phyloP scores from a whole-genome alignment of 1,140 invertebrate species.

The Mycetomoellerius zeteki region DNA sequence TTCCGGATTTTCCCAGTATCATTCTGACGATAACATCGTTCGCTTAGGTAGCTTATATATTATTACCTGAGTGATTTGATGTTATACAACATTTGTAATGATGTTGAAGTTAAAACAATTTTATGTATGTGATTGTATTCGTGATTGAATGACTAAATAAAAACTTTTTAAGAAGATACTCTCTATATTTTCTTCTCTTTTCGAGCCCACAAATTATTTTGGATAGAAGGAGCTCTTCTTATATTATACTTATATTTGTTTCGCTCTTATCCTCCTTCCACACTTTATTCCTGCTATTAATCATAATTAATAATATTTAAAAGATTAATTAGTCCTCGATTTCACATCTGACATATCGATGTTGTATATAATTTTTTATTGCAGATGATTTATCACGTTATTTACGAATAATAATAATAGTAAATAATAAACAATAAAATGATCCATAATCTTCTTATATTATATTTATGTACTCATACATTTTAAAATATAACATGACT shows the following conservation, averaged over 20 bases:
- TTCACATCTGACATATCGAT: background rate
- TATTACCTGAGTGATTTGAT: background rate
- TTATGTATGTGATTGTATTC: background rate
- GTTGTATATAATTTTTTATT: background rate
- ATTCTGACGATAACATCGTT: background rate
- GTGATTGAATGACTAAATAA: background rate
- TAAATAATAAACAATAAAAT: too few species aligned
- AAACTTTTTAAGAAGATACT: background rate
- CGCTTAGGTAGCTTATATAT: background rate
- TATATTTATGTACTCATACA: too few species aligned
- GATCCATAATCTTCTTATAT: too few species aligned
- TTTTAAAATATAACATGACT: too few species aligned
- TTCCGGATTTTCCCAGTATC: background rate
- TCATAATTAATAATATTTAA: background rate
- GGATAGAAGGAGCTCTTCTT: background rate
- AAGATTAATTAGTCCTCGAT: background rate
- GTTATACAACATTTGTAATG: background rate
- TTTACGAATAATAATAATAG: too few species aligned
- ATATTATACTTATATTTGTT: background rate
- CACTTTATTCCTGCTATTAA: background rate
- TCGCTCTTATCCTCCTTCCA: too few species aligned
- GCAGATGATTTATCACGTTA: too few species aligned
- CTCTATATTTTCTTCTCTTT: background rate
- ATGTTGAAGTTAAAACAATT: too few species aligned
- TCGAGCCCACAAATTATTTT: background rate